Conservation (phyloP, 1,140 invertebrate species). For the Tetramorium parvispinum region DNA sequence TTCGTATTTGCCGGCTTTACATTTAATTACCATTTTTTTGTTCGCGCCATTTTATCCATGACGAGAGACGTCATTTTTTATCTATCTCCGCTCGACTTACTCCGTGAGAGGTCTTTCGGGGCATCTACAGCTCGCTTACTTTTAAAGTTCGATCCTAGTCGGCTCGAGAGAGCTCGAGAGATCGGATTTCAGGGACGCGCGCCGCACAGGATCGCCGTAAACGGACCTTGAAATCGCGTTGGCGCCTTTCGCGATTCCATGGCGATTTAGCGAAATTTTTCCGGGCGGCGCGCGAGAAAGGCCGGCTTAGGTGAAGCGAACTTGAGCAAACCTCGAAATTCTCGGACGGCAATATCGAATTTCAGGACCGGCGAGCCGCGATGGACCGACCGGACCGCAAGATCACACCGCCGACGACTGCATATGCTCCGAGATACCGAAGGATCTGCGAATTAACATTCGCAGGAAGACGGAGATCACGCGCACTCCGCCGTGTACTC, state of each 20-base stretch:
- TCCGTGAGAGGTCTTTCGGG: neutral
- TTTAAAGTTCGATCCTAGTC: constrained; percentile 15
- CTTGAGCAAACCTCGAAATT: neutral
- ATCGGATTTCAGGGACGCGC: constrained; percentile 44
- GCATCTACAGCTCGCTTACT: constrained; percentile 14
- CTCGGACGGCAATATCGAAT: constrained; percentile 21
- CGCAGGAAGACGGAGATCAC: constrained; percentile 72
- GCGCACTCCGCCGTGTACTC: constrained; percentile 63
- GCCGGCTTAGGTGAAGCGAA: neutral
- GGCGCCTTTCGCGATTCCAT: constrained; percentile 13
- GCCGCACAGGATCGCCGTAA: neutral
- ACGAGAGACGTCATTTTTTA: constrained; percentile 5
- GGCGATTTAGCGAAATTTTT: constrained; percentile 19
- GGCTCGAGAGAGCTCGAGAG: neutral
- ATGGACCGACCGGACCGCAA: neutral
- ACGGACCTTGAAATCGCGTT: constrained; percentile 29
- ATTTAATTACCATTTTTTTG: constrained; percentile 38
- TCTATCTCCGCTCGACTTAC: constrained; percentile 1
- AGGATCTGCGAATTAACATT: constrained; percentile 76
- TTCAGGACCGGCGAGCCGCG: constrained; percentile 45
- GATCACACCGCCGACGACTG: constrained; percentile 72
- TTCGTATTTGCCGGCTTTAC: constrained; percentile 22
- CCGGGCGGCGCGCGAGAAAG: neutral
- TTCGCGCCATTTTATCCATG: neutral
- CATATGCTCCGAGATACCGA: constrained; percentile 77